These are phyloP conservation scores for Pica pica DNA, from an alignment of 2,113 vertebrate species.

Conservation along the genomic window DNA sequence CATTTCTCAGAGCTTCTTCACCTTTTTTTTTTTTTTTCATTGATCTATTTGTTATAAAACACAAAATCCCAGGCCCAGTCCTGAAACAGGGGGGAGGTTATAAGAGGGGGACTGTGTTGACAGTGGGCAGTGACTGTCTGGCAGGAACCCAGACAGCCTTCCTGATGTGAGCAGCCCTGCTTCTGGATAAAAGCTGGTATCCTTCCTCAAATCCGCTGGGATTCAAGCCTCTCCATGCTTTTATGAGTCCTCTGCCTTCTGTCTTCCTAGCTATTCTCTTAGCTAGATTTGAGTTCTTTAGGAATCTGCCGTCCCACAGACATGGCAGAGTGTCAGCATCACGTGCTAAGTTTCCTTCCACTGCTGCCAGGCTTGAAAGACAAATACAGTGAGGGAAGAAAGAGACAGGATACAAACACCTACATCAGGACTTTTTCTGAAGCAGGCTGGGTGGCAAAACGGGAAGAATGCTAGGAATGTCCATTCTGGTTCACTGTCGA, in stretches of 20 bases:
- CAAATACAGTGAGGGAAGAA: constrained; percentile 51
- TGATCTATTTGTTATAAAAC: background rate
- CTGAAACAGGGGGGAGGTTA: background rate
- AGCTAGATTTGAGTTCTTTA: constrained; percentile 4
- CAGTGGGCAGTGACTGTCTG: background rate
- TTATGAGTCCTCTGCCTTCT: background rate
- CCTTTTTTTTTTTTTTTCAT: background rate
- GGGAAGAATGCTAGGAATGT: constrained; percentile 51
- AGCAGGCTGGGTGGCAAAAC: constrained; percentile 56
- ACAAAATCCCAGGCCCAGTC: background rate
- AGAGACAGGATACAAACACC: constrained; percentile 60
- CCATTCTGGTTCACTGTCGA: constrained; percentile 28
- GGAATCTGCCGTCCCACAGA: constrained; percentile 10
- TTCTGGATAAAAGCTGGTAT: background rate
- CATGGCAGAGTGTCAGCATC: constrained; percentile 45
- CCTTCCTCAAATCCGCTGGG: background rate
- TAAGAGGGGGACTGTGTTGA: background rate
- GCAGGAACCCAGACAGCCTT: background rate
- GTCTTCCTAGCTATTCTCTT: constrained; percentile 19
- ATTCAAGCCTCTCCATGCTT: background rate
- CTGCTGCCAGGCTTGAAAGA: constrained; percentile 62
- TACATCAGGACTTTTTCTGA: constrained; percentile 56
- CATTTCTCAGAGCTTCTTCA: background rate
- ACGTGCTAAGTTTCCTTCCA: constrained; percentile 62
- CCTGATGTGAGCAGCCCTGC: background rate